phyloP scores from a whole-genome alignment of 2,888 invertebrate species.

The Hedychridium roseum region DNA sequence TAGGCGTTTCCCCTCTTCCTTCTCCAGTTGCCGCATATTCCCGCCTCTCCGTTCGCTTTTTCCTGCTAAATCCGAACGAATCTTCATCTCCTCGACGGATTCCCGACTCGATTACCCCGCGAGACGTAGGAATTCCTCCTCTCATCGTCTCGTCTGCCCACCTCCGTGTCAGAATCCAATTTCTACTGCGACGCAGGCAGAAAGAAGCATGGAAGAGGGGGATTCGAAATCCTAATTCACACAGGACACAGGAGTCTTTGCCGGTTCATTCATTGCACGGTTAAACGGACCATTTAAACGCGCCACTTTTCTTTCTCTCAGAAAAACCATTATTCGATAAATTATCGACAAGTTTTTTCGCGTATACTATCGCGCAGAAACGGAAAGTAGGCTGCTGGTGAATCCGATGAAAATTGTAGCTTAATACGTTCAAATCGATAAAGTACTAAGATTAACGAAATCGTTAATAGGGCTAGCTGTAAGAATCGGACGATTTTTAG shows the following conservation, averaged over 20 bases:
- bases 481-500: slow-evolving; percentile 2
- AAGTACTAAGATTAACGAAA: slow-evolving; percentile 23
- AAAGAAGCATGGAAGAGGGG: slow-evolving; percentile 3
- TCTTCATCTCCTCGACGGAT: slow-evolving; percentile 18
- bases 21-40: too few relatives aligned
- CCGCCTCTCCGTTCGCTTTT: too few relatives aligned
- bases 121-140: too few relatives aligned
- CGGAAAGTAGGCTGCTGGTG: slow-evolving; percentile 7
- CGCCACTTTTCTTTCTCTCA: too few relatives aligned
- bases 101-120: slow-evolving; percentile 23
- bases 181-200: slow-evolving; percentile 2
- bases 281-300: too few relatives aligned
- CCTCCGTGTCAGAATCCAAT: slow-evolving; percentile 12
- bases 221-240: slow-evolving; percentile 7
- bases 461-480: slow-evolving; percentile 17
- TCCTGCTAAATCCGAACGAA: slow-evolving; percentile 12
- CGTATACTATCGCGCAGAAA: too few relatives aligned
- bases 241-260: slow-evolving; percentile 7
- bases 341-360: too few relatives aligned
- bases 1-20: too few relatives aligned
- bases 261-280: not conserved
- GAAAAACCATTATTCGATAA: too few relatives aligned
- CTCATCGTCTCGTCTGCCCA: slow-evolving; percentile 3
- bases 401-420: slow-evolving; percentile 18
- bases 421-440: slow-evolving; percentile 15